These are phyloP conservation scores for Oreochromis tanganicae DNA, from an alignment of 2,113 vertebrate species.

Conservation along the genomic window DNA sequence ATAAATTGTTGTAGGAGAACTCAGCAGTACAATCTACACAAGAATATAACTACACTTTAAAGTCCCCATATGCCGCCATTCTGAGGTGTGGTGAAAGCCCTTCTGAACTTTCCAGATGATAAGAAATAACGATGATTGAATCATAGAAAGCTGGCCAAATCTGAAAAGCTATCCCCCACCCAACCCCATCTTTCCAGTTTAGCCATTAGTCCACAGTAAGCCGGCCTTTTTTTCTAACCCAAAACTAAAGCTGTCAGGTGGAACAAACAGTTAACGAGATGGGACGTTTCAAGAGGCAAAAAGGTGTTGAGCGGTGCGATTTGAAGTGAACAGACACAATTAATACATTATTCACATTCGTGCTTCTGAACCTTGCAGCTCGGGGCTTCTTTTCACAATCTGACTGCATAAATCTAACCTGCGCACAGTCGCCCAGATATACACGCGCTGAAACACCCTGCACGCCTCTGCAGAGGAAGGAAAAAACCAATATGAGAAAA, in stretches of 20 bases:
- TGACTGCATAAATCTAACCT: not conserved
- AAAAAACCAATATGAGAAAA: not conserved
- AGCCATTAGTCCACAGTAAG: not conserved
- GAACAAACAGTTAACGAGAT: not conserved
- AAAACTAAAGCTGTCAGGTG: not conserved
- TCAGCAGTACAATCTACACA: not conserved
- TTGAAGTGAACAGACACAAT: not conserved
- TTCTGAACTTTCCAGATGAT: not conserved
- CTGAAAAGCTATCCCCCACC: not conserved
- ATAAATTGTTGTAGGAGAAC: not conserved
- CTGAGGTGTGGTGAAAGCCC: not conserved
- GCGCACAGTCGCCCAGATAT: not conserved
- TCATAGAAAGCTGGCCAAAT: not conserved
- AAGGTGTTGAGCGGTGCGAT: not conserved
- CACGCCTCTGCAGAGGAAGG: not conserved
- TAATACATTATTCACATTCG: not conserved
- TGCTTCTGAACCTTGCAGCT: not conserved
- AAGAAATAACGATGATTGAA: not conserved
- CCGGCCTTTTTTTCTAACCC: not conserved
- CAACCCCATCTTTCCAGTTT: not conserved
- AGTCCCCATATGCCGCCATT: not conserved
- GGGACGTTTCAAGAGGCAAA: not conserved
- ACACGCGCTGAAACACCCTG: not conserved
- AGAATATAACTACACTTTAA: not conserved
- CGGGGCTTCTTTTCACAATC: not conserved